Conservation (phyloP, 2,113 vertebrate genomes). For the Micromys minutus region DNA sequence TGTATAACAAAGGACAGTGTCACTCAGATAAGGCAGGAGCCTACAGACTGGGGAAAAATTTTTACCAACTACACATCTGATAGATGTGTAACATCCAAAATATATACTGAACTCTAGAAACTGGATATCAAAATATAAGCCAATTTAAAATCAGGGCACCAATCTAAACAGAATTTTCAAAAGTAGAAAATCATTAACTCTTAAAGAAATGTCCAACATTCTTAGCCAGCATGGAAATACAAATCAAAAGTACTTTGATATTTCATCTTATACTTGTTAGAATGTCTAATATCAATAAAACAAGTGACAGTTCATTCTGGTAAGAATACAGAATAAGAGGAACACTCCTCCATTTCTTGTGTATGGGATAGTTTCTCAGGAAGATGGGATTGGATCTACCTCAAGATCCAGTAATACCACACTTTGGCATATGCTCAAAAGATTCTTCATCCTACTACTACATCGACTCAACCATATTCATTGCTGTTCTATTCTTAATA, state of each 20-base stretch:
- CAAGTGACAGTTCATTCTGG: neutral
- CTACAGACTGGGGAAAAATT: neutral
- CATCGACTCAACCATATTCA: neutral
- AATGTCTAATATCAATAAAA: neutral
- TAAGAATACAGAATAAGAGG: neutral
- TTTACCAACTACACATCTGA: neutral
- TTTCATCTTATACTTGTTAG: neutral
- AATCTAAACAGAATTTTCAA: neutral
- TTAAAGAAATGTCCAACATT: neutral
- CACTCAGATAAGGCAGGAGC: neutral
- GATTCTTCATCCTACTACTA: neutral
- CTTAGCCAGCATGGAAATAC: neutral
- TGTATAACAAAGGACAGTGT: neutral
- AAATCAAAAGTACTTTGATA: neutral
- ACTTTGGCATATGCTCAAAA: neutral
- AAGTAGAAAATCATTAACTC: neutral
- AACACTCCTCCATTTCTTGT: neutral
- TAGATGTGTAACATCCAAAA: neutral
- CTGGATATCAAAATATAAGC: neutral
- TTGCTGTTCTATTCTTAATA: neutral
- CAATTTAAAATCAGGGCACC: neutral
- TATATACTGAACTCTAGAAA: neutral
- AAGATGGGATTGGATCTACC: neutral
- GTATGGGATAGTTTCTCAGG: neutral
- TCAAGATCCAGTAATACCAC: neutral